These are phyloP conservation scores for Mactra quadrangularis DNA, from an alignment of 1,140 invertebrate genomes.

Conservation along the genomic window DNA sequence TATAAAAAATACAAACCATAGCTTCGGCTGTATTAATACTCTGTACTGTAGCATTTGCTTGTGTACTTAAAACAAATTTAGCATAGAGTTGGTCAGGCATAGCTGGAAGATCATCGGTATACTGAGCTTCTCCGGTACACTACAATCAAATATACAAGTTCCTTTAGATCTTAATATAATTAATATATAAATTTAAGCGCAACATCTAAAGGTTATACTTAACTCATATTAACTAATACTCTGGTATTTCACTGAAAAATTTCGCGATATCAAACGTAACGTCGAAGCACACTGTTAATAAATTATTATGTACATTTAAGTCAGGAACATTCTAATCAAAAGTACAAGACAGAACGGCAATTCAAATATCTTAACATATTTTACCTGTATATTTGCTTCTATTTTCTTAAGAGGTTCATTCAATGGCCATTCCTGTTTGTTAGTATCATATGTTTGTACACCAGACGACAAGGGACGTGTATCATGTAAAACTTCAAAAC, in stretches of 20 bases:
- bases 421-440: slow-evolving; percentile 89
- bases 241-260: no score
- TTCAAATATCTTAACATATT: no score
- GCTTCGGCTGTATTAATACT: slow-evolving; percentile 63
- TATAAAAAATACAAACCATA: slow-evolving; percentile 59
- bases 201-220: no score
- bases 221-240: no score
- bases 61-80: slow-evolving; percentile 80
- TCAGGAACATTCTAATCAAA: no score
- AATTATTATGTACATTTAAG: no score
- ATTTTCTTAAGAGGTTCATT: slow-evolving; percentile 90
- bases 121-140: slow-evolving; percentile 83
- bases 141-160: slow-evolving; percentile 12
- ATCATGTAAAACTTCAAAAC: slow-evolving; percentile 24
- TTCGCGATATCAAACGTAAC: no score
- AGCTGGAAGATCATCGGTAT: slow-evolving; percentile 81
- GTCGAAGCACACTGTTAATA: no score
- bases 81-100: slow-evolving; percentile 80
- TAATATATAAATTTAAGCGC: no score
- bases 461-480: slow-evolving; percentile 87
- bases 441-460: slow-evolving; percentile 89
- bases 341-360: no score
- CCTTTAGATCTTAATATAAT: neutral
- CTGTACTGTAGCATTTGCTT: slow-evolving; percentile 77
- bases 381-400: slow-evolving; percentile 88